Percentiles rank a stretch among this genome's conserved stretches.
These are phyloP conservation scores for Dicentrarchus labrax DNA, from an alignment of 2,113 vertebrate species.

Conservation along the genomic window DNA sequence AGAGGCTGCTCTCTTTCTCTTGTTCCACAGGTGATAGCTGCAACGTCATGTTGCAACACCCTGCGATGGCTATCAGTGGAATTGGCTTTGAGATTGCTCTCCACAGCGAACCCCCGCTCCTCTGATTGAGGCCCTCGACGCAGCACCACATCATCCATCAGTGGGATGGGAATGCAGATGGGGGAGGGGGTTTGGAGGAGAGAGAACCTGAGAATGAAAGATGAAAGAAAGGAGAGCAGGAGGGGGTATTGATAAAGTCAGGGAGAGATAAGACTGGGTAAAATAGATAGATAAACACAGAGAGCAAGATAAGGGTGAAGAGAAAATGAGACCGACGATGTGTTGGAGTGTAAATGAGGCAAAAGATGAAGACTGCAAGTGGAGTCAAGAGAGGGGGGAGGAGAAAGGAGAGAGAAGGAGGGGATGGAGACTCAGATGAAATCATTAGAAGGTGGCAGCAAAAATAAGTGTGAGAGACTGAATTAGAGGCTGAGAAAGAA, in stretches of 20 bases:
- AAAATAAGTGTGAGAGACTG: background rate
- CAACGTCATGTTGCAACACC: conserved; percentile 52
- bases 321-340: conserved; percentile 36
- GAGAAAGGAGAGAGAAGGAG: background rate
- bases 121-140: conserved; percentile 69
- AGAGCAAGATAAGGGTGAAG: conserved; percentile 47
- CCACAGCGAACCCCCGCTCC: conserved; percentile 38
- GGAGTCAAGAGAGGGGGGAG: background rate
- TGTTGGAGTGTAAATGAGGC: conserved; percentile 46
- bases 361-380: conserved; percentile 22
- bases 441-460: background rate
- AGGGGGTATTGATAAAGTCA: conserved; percentile 50
- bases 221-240: conserved; percentile 55
- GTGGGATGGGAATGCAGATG: conserved; percentile 54
- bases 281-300: conserved; percentile 62
- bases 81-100: conserved; percentile 79
- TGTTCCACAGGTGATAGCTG: conserved; percentile 62
- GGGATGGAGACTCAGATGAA: background rate
- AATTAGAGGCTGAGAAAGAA: conserved; percentile 12
- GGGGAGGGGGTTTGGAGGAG: conserved; percentile 9
- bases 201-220: conserved; percentile 35
- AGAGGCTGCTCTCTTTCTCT: conserved; percentile 10
- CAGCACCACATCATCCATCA: conserved; percentile 73
- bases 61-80: conserved; percentile 75
- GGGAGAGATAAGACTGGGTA: conserved; percentile 54